Conservation (phyloP, 2,113 vertebrate species). For the Gallinago media region DNA sequence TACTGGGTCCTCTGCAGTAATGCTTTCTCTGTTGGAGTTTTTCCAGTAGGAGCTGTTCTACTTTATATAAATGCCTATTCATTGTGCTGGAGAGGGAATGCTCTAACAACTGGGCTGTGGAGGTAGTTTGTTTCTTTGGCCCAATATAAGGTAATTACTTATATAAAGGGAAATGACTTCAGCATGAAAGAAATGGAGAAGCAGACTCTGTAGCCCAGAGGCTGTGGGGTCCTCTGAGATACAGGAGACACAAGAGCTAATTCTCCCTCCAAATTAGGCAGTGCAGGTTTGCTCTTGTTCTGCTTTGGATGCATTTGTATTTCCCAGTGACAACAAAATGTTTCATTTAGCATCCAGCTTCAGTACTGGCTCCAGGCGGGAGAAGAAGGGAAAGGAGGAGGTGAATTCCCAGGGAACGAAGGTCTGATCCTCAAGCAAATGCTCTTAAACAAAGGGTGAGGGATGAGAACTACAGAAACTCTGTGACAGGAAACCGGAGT, state of each 20-base stretch:
- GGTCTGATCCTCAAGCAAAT: neutral
- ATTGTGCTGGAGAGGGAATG: conserved; percentile 43
- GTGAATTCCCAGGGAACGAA: neutral
- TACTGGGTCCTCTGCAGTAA: conserved; percentile 54
- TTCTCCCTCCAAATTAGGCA: conserved; percentile 10
- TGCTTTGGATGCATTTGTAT: conserved; percentile 4
- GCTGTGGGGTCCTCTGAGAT: neutral
- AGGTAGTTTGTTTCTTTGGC: conserved; percentile 46
- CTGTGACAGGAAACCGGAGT: neutral
- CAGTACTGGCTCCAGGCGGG: neutral
- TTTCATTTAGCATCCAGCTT: conserved; percentile 4
- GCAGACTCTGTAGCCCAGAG: neutral
- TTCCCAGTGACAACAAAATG: neutral
- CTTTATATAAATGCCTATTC: conserved; percentile 69
- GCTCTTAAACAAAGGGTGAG: neutral
- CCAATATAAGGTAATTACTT: conserved; percentile 36
- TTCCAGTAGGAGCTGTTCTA: conserved; percentile 57
- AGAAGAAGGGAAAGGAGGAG: neutral
- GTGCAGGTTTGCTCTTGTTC: neutral
- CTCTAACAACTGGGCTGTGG: conserved; percentile 21
- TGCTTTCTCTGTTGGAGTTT: conserved; percentile 51
- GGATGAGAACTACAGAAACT: neutral
- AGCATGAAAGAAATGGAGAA: conserved; percentile 32
- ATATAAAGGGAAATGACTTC: conserved; percentile 10
- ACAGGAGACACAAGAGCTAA: neutral